phyloP scores from a whole-genome alignment of 2,797 vertebrate genomes.

The Protosalanx chinensis region DNA sequence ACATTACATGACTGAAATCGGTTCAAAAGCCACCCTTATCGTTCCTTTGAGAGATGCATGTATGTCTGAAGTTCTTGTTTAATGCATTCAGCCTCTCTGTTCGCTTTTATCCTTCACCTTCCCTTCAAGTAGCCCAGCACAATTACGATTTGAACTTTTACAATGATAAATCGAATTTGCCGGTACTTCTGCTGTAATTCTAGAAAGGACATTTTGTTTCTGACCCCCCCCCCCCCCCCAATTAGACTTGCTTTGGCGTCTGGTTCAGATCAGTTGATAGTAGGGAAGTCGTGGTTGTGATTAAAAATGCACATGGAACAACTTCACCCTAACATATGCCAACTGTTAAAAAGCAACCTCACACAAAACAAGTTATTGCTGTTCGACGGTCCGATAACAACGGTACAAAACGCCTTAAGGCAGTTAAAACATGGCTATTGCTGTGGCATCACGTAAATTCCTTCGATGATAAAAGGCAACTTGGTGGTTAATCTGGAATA shows the following conservation, averaged over 20 bases:
- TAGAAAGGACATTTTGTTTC: not conserved
- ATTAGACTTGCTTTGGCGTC: constrained; percentile 2
- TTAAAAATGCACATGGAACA: constrained; percentile 7
- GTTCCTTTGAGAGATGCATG: constrained; percentile 12
- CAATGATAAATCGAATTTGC: constrained; percentile 3
- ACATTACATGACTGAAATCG: constrained; percentile 11
- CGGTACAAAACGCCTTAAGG: not conserved
- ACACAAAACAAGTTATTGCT: not conserved
- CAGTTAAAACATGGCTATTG: not conserved
- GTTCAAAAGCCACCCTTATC: constrained; percentile 18
- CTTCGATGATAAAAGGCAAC: not conserved
- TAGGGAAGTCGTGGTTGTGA: not conserved
- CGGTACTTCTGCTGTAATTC: constrained; percentile 4
- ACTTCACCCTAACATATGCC: not conserved
- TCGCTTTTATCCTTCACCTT: constrained; percentile 16
- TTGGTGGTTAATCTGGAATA: not conserved
- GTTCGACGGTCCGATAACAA: not conserved
- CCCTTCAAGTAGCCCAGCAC: constrained; percentile 14
- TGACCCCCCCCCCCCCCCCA: not conserved
- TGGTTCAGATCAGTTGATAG: not conserved
- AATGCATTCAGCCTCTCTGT: constrained; percentile 10
- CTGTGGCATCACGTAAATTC: not conserved
- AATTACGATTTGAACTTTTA: constrained; percentile 6
- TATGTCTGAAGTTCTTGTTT: constrained; percentile 5
- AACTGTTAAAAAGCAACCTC: not conserved